phyloP scores from a whole-genome alignment of 1,140 invertebrate species.

The Brachionus calyciflorus region DNA sequence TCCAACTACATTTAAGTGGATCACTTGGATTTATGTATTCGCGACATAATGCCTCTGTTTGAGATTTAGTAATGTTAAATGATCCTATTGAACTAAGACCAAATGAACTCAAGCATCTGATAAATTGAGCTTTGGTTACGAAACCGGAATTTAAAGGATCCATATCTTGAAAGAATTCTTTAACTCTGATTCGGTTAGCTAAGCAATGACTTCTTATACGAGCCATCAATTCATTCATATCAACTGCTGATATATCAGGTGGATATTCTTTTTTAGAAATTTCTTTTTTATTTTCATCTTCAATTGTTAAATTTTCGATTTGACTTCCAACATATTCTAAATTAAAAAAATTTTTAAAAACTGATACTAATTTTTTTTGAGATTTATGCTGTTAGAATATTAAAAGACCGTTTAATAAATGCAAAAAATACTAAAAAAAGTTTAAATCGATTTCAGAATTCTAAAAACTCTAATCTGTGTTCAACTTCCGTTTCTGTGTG shows the following conservation, averaged over 20 bases:
- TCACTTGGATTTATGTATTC: slow-evolving; percentile 54
- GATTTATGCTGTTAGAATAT: too few species aligned
- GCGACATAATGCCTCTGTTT: slow-evolving; percentile 53
- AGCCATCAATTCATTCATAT: slow-evolving; percentile 57
- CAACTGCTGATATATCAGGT: slow-evolving; percentile 51
- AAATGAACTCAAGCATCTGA: slow-evolving; percentile 53
- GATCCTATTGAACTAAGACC: slow-evolving; percentile 57
- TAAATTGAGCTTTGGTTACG: slow-evolving; percentile 55
- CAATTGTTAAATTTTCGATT: slow-evolving; percentile 49
- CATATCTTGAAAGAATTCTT: slow-evolving; percentile 48
- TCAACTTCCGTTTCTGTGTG: too few species aligned
- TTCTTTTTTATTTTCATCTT: slow-evolving; percentile 50
- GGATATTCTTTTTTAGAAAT: slow-evolving; percentile 49
- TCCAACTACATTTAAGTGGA: slow-evolving; percentile 55
- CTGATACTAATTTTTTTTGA: too few species aligned
- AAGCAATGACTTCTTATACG: slow-evolving; percentile 58
- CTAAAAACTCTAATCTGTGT: too few species aligned
- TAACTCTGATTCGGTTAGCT: slow-evolving; percentile 54
- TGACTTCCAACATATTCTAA: slow-evolving; percentile 58
- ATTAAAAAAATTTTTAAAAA: slow-evolving; percentile 26
- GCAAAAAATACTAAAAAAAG: too few species aligned
- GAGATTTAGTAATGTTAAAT: slow-evolving; percentile 55
- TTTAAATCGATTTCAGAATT: too few species aligned
- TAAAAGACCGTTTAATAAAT: too few species aligned
- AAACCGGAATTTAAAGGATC: slow-evolving; percentile 50